Evolutionary conservation across 2,797 vertebrate species (phyloP), one percentile per base, ranked within the genome.

Genomic region (Hyperoplus immaculatus): DNA sequence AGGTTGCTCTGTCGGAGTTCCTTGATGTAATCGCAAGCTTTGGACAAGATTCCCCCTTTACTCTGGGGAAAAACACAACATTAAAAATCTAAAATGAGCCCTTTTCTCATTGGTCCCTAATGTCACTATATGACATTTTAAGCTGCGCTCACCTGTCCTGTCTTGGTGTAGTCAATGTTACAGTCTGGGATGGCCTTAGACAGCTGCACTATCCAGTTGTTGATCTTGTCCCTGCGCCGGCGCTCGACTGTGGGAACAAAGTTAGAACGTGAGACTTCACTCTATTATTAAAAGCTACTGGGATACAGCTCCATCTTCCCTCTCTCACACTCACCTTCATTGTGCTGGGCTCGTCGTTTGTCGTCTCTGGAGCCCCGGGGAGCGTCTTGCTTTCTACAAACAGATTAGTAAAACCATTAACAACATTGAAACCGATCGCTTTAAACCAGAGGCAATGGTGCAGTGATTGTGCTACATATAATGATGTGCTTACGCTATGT

Each of bases 1-100:
- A 95, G 83, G 90, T 98, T 98, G 86, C 96, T 96, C 91, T 98
- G 97, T 51, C 97, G 91, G 21, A 99, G 94, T 70, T 99, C 97
- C 92, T 98, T 97, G 88, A 99, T 98, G 88, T 97, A 99, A 74
- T 99, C 97, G 3, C 97, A 99, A 45, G 97, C 97, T 92, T 99
- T 99, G 78, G 97, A 99, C 47, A 99, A 91, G 89, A 98, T 98
- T 0, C 97, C 97, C 0, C 97, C 97, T 93, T 99, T 99, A 89
- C 97, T 99, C 97, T 98, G 84, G 46, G 75, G 29, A 29, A 70
- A 8, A 56, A 1, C 2, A 9, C 3, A 38, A 14, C 8, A 11
- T 42, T 1, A 46, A 39, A 49, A 53, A 7, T 57, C 10, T 21
- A 5, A 47, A 47, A 42, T 53, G 8, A 53, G 1, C 16, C n/a